Percentiles rank a stretch among this genome's conserved stretches.
phyloP scores from a whole-genome alignment of 2,888 invertebrate genomes.

The Drosophila algonquin region DNA sequence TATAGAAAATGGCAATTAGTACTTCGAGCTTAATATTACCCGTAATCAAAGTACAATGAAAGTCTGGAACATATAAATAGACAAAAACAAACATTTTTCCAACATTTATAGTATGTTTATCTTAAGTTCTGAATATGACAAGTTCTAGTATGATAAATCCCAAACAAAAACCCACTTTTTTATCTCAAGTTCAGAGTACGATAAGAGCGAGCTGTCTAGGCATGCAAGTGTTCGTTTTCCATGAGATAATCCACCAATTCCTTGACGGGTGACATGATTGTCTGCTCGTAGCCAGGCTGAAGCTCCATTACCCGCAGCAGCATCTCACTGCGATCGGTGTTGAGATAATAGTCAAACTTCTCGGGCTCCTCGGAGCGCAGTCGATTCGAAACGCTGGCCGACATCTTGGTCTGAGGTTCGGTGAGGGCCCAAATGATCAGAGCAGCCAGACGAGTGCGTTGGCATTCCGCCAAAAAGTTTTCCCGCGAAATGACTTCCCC shows the following conservation, averaged over 20 bases:
- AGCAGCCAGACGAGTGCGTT: conserved; percentile 78
- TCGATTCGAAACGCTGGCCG: conserved; percentile 75
- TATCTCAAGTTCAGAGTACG: conserved; percentile 6
- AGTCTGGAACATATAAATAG: too few species aligned
- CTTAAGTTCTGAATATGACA: not conserved
- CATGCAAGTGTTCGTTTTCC: conserved; percentile 26
- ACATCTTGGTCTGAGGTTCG: conserved; percentile 82
- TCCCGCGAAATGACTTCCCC: conserved; percentile 70
- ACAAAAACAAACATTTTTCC: too few species aligned
- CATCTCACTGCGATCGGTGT: conserved; percentile 82
- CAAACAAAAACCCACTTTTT: not conserved
- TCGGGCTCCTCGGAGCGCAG: conserved; percentile 80
- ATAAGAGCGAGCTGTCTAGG: not conserved
- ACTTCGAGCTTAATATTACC: too few species aligned
- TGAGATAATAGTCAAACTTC: conserved; percentile 82
- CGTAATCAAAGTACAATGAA: too few species aligned
- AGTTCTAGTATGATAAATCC: not conserved
- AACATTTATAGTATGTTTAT: not conserved
- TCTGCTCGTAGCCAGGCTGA: conserved; percentile 78
- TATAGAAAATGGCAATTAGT: too few species aligned
- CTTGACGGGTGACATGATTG: conserved; percentile 76
- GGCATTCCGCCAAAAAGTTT: conserved; percentile 80
- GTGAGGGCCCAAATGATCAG: conserved; percentile 81
- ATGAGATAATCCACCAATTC: conserved; percentile 77
- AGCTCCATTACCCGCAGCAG: conserved; percentile 79